A percentile compares a stretch with the other conserved stretches of the same genome.
Evolutionary conservation across 2,113 vertebrate species (phyloP).

Genomic region (Aphyosemion australe): DNA sequence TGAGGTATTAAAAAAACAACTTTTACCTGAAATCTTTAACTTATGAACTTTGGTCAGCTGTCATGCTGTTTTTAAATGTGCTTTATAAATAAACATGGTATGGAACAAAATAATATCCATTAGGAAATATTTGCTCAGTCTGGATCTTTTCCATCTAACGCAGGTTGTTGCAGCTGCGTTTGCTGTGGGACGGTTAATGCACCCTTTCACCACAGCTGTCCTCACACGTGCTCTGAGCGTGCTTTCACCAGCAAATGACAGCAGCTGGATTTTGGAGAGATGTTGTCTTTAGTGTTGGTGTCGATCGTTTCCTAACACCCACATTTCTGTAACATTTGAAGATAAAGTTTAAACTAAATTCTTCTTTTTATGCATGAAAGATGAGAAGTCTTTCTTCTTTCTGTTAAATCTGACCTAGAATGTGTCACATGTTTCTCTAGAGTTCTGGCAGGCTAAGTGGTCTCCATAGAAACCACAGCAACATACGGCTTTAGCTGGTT

Average conservation of each 20-base stretch:
- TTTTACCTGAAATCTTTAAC: too few relatives aligned
- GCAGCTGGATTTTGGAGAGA: constrained; percentile 27
- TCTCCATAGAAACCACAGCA: constrained; percentile 44
- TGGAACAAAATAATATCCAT: too few relatives aligned
- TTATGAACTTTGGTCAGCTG: too few relatives aligned
- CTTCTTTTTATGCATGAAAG: neutral
- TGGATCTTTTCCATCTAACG: neutral
- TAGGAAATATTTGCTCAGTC: too few relatives aligned
- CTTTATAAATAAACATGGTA: too few relatives aligned
- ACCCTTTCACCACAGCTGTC: constrained; percentile 40
- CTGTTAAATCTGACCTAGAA: constrained; percentile 15
- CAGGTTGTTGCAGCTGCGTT: neutral
- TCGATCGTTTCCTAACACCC: neutral
- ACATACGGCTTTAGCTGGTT: constrained; percentile 24
- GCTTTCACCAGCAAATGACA: constrained; percentile 20
- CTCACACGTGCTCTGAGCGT: constrained; percentile 41
- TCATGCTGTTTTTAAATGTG: too few relatives aligned
- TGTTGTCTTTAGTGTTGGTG: neutral
- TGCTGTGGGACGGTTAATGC: constrained; percentile 15
- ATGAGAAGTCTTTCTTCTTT: neutral
- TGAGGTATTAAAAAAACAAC: too few relatives aligned
- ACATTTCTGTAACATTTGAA: constrained; percentile 9
- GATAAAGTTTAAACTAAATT: neutral
- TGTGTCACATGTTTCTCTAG: neutral
- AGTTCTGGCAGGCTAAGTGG: constrained; percentile 27